Evolutionary conservation across 2,888 invertebrate species (phyloP).

Genomic region (Caenorhabditis sulstoni): DNA sequence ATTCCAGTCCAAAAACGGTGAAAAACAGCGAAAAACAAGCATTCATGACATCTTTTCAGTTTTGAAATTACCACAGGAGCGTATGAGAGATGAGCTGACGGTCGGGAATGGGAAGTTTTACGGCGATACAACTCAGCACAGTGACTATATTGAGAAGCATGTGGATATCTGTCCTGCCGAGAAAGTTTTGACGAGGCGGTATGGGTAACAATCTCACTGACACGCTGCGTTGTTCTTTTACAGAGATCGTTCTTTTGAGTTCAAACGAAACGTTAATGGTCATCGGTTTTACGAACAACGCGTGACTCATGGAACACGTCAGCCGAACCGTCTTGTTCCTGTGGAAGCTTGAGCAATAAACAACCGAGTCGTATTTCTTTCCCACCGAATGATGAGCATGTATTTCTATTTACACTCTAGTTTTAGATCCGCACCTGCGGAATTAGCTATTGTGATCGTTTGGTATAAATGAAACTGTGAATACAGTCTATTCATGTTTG

Average conservation of each 20-base stretch:
- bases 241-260: slow-evolving; percentile 65
- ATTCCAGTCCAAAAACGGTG: slow-evolving; percentile 55
- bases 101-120: slow-evolving; percentile 59
- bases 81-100: slow-evolving; percentile 46
- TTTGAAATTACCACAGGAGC: slow-evolving; percentile 27
- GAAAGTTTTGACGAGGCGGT: slow-evolving; percentile 67
- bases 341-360: slow-evolving; percentile 36
- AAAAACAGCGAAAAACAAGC: background rate
- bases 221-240: background rate
- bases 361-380: too few relatives aligned
- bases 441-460: too few relatives aligned
- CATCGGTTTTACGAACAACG: slow-evolving; percentile 63
- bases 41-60: slow-evolving; percentile 17
- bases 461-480: too few relatives aligned
- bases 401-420: too few relatives aligned
- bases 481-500: too few relatives aligned
- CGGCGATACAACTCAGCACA: slow-evolving; percentile 66
- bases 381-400: too few relatives aligned
- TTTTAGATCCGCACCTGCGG: too few relatives aligned
- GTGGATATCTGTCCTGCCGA: slow-evolving; percentile 71
- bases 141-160: slow-evolving; percentile 63
- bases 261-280: slow-evolving; percentile 57
- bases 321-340: slow-evolving; percentile 49
- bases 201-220: background rate
- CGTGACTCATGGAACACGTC: slow-evolving; percentile 57